Conservation (phyloP, 2,113 vertebrate species). For the Leucoraja erinaceus region DNA sequence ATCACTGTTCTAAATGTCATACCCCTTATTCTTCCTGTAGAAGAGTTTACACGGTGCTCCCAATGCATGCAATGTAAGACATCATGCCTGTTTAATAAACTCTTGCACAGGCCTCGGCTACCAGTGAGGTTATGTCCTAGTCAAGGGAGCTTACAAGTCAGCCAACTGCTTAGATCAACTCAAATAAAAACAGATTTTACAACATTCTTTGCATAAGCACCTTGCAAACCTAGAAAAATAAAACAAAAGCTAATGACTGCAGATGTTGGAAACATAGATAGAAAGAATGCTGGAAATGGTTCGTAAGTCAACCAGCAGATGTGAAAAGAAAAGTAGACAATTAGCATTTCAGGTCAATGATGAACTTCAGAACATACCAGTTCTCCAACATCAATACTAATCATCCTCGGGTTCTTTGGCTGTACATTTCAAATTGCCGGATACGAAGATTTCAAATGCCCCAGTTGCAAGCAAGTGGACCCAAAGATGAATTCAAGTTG, state of each 20-base stretch:
- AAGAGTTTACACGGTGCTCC: not conserved
- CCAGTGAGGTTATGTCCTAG: not conserved
- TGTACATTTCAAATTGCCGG: not conserved
- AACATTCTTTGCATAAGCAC: not conserved
- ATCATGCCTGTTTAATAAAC: too few relatives aligned
- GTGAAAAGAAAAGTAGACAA: too few relatives aligned
- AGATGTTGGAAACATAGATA: too few relatives aligned
- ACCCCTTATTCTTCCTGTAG: not conserved
- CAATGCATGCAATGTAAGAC: not conserved
- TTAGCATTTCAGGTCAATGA: too few relatives aligned
- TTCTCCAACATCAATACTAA: not conserved
- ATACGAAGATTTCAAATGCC: not conserved
- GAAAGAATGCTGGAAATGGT: too few relatives aligned
- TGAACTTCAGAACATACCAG: not conserved
- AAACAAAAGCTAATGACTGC: too few relatives aligned
- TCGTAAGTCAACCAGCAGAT: too few relatives aligned
- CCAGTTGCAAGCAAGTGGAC: not conserved
- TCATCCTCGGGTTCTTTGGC: not conserved
- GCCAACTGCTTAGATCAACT: not conserved
- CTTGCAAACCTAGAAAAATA: not conserved
- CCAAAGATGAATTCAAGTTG: not conserved
- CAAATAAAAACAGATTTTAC: not conserved
- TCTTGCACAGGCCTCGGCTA: constrained; percentile 7
- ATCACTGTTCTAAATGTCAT: too few relatives aligned
- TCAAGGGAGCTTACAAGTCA: not conserved